These are phyloP conservation scores for Nerophis lumbriciformis DNA, from an alignment of 2,113 vertebrate genomes.

Conservation along the genomic window DNA sequence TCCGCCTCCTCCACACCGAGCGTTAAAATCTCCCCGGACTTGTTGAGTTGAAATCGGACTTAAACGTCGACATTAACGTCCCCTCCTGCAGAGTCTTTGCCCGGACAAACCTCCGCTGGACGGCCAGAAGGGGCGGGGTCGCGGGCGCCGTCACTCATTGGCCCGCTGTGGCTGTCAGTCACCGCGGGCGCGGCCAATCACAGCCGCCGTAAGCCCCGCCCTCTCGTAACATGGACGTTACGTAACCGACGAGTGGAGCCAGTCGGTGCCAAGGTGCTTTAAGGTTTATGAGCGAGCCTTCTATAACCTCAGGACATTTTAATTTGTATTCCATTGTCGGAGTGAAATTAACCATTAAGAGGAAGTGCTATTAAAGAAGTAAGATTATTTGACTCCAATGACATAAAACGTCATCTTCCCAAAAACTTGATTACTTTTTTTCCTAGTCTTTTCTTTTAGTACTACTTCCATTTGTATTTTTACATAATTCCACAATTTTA, in stretches of 20 bases:
- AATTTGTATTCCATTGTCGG: too few species aligned
- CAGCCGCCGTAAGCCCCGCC: constrained; percentile 2
- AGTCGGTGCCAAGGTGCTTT: not conserved
- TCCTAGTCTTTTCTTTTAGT: too few species aligned
- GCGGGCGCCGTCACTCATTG: constrained; percentile 20
- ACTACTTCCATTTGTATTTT: too few species aligned
- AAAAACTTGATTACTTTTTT: too few species aligned
- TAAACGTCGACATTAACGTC: constrained; percentile 36
- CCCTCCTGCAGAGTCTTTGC: constrained; percentile 30
- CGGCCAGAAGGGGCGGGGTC: constrained; percentile 23
- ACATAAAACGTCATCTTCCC: too few species aligned
- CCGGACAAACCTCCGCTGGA: constrained; percentile 30
- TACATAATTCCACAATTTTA: too few species aligned
- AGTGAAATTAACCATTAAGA: too few species aligned
- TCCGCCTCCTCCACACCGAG: too few species aligned
- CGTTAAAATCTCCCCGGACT: too few species aligned
- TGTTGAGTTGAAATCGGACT: constrained; percentile 30
- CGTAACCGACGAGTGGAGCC: constrained; percentile 34
- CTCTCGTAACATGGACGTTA: constrained; percentile 41
- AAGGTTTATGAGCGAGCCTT: not conserved
- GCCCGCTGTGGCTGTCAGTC: constrained; percentile 44
- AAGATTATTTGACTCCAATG: too few species aligned
- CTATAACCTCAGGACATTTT: too few species aligned
- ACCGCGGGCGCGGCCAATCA: not conserved
- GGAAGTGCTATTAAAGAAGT: too few species aligned